Base-by-base conservation (phyloP, 2,797 vertebrate species). In the Siniperca undulata region DNA sequence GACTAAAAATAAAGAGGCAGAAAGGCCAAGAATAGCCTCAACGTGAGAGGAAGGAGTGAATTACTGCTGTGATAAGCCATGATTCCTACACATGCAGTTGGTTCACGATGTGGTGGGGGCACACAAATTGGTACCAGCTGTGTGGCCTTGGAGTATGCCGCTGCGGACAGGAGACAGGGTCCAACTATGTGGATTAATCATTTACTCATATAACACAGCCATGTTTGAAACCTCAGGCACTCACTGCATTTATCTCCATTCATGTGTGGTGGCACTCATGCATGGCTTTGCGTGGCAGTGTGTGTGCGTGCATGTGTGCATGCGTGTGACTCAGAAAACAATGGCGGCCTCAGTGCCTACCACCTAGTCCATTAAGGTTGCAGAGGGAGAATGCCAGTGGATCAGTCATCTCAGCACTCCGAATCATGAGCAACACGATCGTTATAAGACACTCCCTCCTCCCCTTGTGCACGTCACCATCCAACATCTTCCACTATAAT, bases 91-190 rank as follows among this genome's bases (percentile, higher is more conserved):
- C 93, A 95, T 94, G 94, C 90, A 91, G 89, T 93, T 92, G 92
- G 94, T 94, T 94, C 89, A 75, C 71, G 62, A 94, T 90, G 89
- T 74, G 89, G 94, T 84, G 80, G 89, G 91, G 93, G 93, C 92
- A 93, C 86, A 90, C 86, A 95, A 96, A 96, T 95, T 94, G 95
- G 91, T 95, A 95, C 93, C 95, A 96, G 95, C 95, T 96, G 96
- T 93, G 89, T 93, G 93, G 93, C 90, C 91, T 92, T 94, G 91
- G 93, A 95, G 94, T 94, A 91, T 88, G 92, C 91, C 79, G 91
- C 94, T 95, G 94, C 64, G 91, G 94, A 94, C 93, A 92, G 88
- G 87, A 91, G 89, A 91, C 93, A 90, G 90, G 86, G 92, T 95
- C 93, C 95, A 95, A 95, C 91, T 93, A 96, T 95, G 92, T 65